Base-by-base conservation (phyloP, 2,888 invertebrate species). In the Pedicia rivosa region DNA sequence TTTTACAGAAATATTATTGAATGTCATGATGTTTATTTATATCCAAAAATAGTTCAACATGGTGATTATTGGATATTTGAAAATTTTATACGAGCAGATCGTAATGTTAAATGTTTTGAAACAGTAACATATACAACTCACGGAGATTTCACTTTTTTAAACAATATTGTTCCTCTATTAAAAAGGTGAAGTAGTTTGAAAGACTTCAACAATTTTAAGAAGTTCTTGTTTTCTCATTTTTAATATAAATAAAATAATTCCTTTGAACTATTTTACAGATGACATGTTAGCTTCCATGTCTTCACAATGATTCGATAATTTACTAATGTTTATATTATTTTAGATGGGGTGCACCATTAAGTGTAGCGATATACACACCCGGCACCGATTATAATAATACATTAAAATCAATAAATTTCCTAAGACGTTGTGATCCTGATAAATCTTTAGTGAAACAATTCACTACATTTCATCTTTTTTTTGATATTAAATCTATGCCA, bases 41-140 rank as follows among this genome's bases (percentile, higher is more conserved):
- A n/a, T n/a, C n/a, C n/a, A 67, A n/a, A n/a, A n/a, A n/a, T n/a
- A n/a, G n/a, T n/a, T n/a, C n/a, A n/a, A n/a, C n/a, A n/a, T 1
- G 69, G 68, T 12, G 64, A 66, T 44, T 70, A 64, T 50, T 74
- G 74, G 72, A 66, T 74, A 27, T 54, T 74, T 6, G 67, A 68
- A 48, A 75, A 76, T 53, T 67, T 71, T 47, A 61, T 73, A 39
- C 56, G 59, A 9, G 70, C 67, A 42, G 55, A 59, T 27, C 58
- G 46, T 0, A 36, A 44, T n/a, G 46, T 69, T 35, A 59, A 54
- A 32, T 75, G 74, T 50, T 66, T 68, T 50, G 71, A 72, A 47
- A 67, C 67, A 40, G 65, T 78, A 24, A 78, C 77, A 0, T 74
- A 73, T 47, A 72, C 76, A 9, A 77, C 77, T 0, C 74, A 78